phyloP scores from a whole-genome alignment of 1,140 invertebrate genomes.

The Listronotus oregonensis region DNA sequence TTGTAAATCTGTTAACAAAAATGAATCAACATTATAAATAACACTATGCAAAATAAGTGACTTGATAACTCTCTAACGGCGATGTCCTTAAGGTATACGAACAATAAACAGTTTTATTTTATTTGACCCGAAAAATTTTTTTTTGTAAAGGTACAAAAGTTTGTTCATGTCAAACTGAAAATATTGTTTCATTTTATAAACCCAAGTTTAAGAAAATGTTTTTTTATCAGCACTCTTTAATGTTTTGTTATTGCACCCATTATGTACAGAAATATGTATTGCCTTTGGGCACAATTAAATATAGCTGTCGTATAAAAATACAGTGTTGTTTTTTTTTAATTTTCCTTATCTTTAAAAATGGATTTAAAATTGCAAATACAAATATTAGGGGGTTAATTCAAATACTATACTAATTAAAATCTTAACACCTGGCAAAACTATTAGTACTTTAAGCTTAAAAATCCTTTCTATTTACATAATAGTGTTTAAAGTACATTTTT shows the following conservation, averaged over 20 bases:
- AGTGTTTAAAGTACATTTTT: too few species aligned
- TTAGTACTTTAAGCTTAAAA: too few species aligned
- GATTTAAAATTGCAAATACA: too few species aligned
- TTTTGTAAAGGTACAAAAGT: slow-evolving; percentile 1
- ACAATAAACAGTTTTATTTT: slow-evolving; percentile 34
- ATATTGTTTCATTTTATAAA: not conserved
- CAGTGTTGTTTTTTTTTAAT: slow-evolving; percentile 14
- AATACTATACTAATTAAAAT: too few species aligned
- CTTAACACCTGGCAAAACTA: too few species aligned
- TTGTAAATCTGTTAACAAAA: too few species aligned
- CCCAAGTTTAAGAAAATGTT: slow-evolving; percentile 12
- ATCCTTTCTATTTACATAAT: too few species aligned
- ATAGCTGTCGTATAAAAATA: slow-evolving; percentile 51
- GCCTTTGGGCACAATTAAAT: slow-evolving; percentile 55
- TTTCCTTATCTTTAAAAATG: too few species aligned
- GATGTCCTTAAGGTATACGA: slow-evolving; percentile 49
- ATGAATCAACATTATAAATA: too few species aligned
- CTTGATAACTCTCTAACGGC: too few species aligned
- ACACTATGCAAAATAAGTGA: too few species aligned
- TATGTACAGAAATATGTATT: slow-evolving; percentile 54
- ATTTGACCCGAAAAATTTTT: not conserved
- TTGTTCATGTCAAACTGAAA: slow-evolving; percentile 5
- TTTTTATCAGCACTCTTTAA: slow-evolving; percentile 39
- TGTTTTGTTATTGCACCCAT: slow-evolving; percentile 55
- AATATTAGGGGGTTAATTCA: too few species aligned